Evolutionary conservation across 1,140 invertebrate species (phyloP).

Genomic region (Papilio polytes): DNA sequence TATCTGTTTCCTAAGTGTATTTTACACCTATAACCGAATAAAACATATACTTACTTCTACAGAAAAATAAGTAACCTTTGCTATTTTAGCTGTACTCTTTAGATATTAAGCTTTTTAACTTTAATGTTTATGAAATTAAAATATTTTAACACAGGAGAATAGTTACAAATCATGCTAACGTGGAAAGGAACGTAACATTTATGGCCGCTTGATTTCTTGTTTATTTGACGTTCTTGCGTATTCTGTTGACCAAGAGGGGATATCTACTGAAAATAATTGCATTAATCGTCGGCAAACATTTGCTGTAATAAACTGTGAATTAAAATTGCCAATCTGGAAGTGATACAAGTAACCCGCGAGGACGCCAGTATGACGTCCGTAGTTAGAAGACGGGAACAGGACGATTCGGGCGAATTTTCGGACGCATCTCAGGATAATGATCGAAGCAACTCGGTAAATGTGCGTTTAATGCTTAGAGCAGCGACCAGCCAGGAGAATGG

Average conservation of each 20-base stretch:
- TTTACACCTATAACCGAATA: too few species aligned
- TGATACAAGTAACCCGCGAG: slow-evolving; percentile 72
- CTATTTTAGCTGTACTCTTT: too few species aligned
- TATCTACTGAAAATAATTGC: slow-evolving; percentile 59
- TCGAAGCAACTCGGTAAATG: slow-evolving; percentile 76
- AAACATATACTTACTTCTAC: too few species aligned
- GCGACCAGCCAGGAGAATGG: slow-evolving; percentile 51
- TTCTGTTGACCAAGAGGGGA: slow-evolving; percentile 68
- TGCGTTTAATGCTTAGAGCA: slow-evolving; percentile 64
- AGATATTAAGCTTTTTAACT: too few species aligned
- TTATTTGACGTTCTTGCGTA: slow-evolving; percentile 78
- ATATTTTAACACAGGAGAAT: too few species aligned
- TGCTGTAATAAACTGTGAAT: slow-evolving; percentile 54
- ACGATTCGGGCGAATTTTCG: slow-evolving; percentile 80
- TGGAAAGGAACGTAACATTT: slow-evolving; percentile 66
- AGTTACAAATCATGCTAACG: not conserved
- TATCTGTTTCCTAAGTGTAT: too few species aligned
- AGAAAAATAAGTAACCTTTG: too few species aligned
- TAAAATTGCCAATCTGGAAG: slow-evolving; percentile 75
- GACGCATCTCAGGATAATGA: slow-evolving; percentile 81
- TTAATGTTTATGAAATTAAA: too few species aligned
- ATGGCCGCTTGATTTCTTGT: slow-evolving; percentile 79
- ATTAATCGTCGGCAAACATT: slow-evolving; percentile 50
- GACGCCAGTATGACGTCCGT: slow-evolving; percentile 80
- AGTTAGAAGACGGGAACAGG: slow-evolving; percentile 74